phyloP scores from a whole-genome alignment of 30 jellyfish, hydroid and myxozoan species.

The Aurelia sp. region DNA sequence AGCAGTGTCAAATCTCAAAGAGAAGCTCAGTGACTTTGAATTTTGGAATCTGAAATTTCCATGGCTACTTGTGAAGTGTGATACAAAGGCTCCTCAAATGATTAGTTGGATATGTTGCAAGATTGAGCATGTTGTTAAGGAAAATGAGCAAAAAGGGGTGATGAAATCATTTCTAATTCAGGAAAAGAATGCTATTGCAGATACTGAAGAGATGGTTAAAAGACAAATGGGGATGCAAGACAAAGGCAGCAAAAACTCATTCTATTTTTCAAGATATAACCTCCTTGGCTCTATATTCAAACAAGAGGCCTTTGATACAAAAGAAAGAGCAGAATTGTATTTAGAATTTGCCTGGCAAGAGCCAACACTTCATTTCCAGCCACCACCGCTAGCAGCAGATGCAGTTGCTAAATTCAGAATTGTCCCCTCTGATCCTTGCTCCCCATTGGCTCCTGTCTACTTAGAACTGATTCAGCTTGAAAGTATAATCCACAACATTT shows the following conservation, averaged over 20 bases:
- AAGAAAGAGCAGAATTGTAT: constrained; percentile 5
- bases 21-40: background rate
- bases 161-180: constrained; percentile 30
- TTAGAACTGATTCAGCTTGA: constrained; percentile 49
- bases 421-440: constrained; percentile 55
- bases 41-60: constrained; percentile 20
- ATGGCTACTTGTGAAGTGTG: constrained; percentile 62
- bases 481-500: constrained; percentile 22
- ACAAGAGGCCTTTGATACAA: background rate
- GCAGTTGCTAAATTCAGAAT: constrained; percentile 48
- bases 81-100: constrained; percentile 31
- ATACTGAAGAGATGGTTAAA: constrained; percentile 4
- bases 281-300: constrained; percentile 28
- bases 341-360: constrained; percentile 72
- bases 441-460: constrained; percentile 39
- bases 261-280: constrained; percentile 54
- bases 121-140: constrained; percentile 19
- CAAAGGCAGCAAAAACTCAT: background rate
- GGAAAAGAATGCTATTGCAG: constrained; percentile 13
- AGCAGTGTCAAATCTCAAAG: constrained; percentile 8
- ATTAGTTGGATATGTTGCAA: constrained; percentile 56
- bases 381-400: constrained; percentile 60
- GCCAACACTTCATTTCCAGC: constrained; percentile 24
- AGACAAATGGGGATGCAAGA: background rate
- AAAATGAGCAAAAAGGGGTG: constrained; percentile 16